phyloP scores from a whole-genome alignment of 2,888 invertebrate species.

The Rotaria sp. region DNA sequence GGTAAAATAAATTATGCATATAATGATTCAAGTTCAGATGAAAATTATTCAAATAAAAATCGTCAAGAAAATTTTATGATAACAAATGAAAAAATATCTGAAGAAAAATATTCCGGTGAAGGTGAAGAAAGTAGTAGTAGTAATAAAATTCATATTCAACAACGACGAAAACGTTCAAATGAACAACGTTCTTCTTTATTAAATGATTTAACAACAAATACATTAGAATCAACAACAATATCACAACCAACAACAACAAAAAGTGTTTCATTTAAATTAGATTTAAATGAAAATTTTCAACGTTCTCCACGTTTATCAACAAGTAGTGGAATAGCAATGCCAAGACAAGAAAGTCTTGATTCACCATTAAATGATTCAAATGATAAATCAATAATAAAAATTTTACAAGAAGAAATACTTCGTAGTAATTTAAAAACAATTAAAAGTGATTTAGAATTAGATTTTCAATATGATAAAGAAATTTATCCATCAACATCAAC shows the following conservation, averaged over 20 bases:
- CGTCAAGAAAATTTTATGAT: background rate
- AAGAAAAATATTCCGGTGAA: background rate
- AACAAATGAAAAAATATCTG: background rate
- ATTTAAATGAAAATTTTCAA: background rate
- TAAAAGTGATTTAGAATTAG: background rate
- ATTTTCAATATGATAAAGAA: background rate
- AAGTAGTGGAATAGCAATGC: background rate
- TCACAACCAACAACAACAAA: background rate
- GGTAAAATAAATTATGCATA: background rate
- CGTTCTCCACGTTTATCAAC: conserved; percentile 9
- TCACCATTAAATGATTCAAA: background rate
- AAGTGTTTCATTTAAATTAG: conserved; percentile 26
- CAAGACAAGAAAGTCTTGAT: conserved; percentile 18
- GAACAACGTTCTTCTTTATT: background rate
- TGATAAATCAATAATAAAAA: background rate
- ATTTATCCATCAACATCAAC: background rate
- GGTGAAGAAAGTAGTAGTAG: conserved; percentile 24
- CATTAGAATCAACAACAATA: background rate
- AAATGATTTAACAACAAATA: background rate
- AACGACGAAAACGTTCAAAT: background rate
- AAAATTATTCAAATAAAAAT: background rate
- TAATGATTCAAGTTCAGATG: background rate
- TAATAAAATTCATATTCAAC: background rate
- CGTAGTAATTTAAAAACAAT: background rate
- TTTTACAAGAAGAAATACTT: background rate